Evolutionary conservation across 2,113 vertebrate species (phyloP).

Genomic region (Cyanoderma ruficeps): DNA sequence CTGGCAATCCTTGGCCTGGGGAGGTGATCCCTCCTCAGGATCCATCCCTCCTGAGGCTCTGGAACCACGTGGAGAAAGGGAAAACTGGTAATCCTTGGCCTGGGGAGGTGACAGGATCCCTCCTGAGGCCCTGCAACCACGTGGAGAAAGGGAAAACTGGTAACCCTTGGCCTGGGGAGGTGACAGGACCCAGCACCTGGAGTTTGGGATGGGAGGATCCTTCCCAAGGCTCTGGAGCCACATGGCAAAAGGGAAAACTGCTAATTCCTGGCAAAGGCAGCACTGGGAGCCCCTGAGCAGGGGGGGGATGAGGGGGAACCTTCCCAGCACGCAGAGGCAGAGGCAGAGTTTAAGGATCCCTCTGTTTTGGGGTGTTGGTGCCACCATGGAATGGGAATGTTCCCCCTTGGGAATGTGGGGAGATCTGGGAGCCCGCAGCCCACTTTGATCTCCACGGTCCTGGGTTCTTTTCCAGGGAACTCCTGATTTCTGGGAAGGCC

Average conservation of each 20-base stretch:
- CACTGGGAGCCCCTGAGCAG: too few relatives aligned
- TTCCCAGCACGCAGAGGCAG: not conserved
- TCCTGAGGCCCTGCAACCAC: too few relatives aligned
- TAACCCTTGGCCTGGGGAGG: not conserved
- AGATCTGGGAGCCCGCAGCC: not conserved
- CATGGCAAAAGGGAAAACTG: not conserved
- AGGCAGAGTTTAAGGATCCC: not conserved
- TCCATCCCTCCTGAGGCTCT: too few relatives aligned
- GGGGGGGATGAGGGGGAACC: not conserved
- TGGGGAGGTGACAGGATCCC: too few relatives aligned
- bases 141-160: too few relatives aligned
- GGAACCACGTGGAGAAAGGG: too few relatives aligned
- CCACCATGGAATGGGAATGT: fast-evolving
- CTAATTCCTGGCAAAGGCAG: not conserved
- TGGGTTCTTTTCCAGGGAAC: not conserved
- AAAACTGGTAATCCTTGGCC: too few relatives aligned
- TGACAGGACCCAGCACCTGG: too few relatives aligned
- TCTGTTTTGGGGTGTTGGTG: not conserved
- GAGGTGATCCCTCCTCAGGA: too few relatives aligned
- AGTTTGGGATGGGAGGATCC: not conserved
- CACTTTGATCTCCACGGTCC: not conserved
- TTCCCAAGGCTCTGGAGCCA: not conserved
- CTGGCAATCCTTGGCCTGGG: too few relatives aligned
- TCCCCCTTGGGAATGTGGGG: not conserved
- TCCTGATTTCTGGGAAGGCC: constrained; percentile 51